Evolutionary conservation across 1,140 invertebrate species (phyloP), one percentile per base, ranked within the genome.

Genomic region (Battus philenor): DNA sequence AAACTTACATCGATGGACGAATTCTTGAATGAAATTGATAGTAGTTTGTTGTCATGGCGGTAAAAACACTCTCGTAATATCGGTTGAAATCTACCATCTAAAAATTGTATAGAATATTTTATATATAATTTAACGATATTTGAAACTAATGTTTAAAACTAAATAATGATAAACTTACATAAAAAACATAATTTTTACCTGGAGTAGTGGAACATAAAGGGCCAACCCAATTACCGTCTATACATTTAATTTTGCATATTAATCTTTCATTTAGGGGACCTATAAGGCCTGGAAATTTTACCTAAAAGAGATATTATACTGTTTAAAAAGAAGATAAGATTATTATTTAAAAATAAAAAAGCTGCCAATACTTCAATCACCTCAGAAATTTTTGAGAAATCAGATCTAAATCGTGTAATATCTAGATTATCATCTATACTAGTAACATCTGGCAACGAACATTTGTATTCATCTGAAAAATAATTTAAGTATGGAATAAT

Each of bases 191-290:
- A 26, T n/a, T n/a, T n/a, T n/a, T 56, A 83, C 79, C 75, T 59
- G 66, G 66, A 26, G 79, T 72, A 26, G 45, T 56, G 2, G 77
- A 81, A 57, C 79, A 83, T 5, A 83, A 57, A 1, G 93, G 93
- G 7, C 93, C 93, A 26, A 93, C 91, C 93, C 93, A 94, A 61
- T 92, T 90, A 27, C 92, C 93, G 58, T 91, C 91, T 29, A 94
- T 90, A 60, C 93, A 94, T 75, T 93, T 93, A 39, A 94, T 93
- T 73, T 94, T 94, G 74, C 93, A 94, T 1, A 93, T 87, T 10
- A 92, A 76, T 44, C 88, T 86, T 69, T 92, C 90, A 46, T 90
- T 89, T 47, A 91, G 67, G 10, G 91, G 89, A 9, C 90, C 89
- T 55, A 93, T 88, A 34, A 91, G 74, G 4, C 90, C 92, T 7